Evolutionary conservation across 2,888 invertebrate genomes (phyloP).

Genomic region (Zhuqinia jingwanae): DNA sequence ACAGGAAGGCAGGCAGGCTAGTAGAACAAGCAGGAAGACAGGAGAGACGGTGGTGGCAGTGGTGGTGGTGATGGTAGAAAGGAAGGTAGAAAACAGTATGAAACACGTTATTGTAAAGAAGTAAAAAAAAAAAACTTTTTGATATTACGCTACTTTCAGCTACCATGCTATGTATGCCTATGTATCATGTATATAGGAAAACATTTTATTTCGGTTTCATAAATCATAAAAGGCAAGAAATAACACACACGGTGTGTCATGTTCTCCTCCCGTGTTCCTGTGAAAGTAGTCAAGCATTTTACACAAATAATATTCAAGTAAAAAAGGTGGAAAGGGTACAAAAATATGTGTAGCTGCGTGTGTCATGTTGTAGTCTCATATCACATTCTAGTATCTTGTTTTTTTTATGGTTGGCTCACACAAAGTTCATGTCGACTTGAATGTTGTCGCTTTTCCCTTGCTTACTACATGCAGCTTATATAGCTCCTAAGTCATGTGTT

Average conservation of each 20-base stretch:
- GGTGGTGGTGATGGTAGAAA: conserved; percentile 29
- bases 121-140: too few relatives aligned
- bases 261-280: conserved; percentile 24
- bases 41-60: conserved; percentile 54
- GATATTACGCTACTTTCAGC: too few relatives aligned
- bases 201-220: conserved; percentile 78
- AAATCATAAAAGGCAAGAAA: conserved; percentile 78
- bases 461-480: too few relatives aligned
- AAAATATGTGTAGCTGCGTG: not conserved
- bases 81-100: conserved; percentile 57
- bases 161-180: too few relatives aligned
- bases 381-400: too few relatives aligned
- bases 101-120: conserved; percentile 57
- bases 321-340: not conserved
- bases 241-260: conserved; percentile 62
- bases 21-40: conserved; percentile 55
- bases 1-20: conserved; percentile 37
- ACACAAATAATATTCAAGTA: too few relatives aligned
- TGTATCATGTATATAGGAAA: too few relatives aligned
- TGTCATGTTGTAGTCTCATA: not conserved
- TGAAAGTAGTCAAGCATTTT: not conserved
- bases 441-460: not conserved
- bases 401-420: too few relatives aligned
- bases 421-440: too few relatives aligned
- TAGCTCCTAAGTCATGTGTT: too few relatives aligned